A percentile compares a stretch with the other conserved stretches of the same genome.
phyloP scores from a whole-genome alignment of 2,113 vertebrate genomes.

The Procavia capensis region DNA sequence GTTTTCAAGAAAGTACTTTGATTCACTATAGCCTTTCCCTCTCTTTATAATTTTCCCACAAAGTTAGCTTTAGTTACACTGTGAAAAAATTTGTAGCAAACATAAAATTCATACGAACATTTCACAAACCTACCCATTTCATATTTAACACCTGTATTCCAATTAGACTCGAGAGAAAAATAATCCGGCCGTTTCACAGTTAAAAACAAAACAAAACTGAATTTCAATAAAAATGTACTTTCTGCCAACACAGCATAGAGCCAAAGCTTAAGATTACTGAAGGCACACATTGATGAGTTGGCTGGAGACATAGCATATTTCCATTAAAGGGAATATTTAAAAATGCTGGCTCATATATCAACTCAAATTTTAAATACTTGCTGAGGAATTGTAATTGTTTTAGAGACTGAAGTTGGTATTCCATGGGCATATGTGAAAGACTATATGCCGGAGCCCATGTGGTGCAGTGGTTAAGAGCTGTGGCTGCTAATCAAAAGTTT shows the following conservation, averaged over 20 bases:
- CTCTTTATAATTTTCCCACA: neutral
- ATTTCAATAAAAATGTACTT: neutral
- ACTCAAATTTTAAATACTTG: neutral
- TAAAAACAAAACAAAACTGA: neutral
- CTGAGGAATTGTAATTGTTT: neutral
- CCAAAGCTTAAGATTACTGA: neutral
- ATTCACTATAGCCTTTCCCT: neutral
- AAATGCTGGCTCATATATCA: neutral
- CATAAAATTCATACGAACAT: neutral
- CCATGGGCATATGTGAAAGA: neutral
- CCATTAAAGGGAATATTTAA: neutral
- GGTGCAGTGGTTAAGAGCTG: too few species aligned
- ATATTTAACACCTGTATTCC: neutral
- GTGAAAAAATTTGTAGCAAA: neutral
- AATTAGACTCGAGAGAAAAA: neutral
- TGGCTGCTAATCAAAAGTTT: too few species aligned
- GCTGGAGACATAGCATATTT: neutral
- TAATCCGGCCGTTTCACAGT: neutral
- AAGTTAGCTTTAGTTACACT: neutral
- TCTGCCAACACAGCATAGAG: neutral
- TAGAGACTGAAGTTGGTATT: neutral
- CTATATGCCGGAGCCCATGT: too few species aligned
- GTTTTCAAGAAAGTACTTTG: neutral
- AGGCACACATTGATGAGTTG: fast-evolving
- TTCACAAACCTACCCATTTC: fast-evolving